These are phyloP conservation scores for Chaetophractus vellerosus DNA, from an alignment of 2,797 vertebrate genomes.

Conservation along the genomic window DNA sequence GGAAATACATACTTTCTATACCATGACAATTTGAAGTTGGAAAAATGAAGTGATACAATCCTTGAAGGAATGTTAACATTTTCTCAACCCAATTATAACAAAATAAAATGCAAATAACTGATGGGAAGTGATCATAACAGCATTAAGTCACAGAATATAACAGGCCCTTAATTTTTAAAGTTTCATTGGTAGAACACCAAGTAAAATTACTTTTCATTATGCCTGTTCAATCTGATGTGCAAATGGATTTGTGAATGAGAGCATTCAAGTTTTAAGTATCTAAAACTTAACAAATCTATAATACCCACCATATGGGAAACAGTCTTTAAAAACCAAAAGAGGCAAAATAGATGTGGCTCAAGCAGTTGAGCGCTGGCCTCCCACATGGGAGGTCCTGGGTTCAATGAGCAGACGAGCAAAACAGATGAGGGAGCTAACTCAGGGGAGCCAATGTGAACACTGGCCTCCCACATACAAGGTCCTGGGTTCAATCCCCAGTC, in stretches of 20 bases:
- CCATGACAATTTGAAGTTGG: neutral
- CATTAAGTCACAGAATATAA: constrained; percentile 17
- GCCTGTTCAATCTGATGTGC: constrained; percentile 2
- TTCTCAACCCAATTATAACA: neutral
- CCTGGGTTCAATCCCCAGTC: too few relatives aligned
- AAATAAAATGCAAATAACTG: neutral
- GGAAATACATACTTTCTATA: neutral
- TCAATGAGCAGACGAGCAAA: too few relatives aligned
- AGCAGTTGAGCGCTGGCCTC: too few relatives aligned
- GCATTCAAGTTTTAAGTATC: neutral
- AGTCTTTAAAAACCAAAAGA: neutral
- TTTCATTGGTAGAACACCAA: neutral
- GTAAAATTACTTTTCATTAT: constrained; percentile 1
- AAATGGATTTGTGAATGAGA: neutral
- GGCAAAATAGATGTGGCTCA: too few relatives aligned
- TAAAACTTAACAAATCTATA: neutral
- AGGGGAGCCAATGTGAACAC: too few relatives aligned
- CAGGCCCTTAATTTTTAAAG: neutral
- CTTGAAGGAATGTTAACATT: neutral
- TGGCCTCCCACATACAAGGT: too few relatives aligned
- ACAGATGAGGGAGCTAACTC: too few relatives aligned
- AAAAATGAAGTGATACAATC: neutral
- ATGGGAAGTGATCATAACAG: constrained; percentile 8
- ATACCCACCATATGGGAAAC: neutral
- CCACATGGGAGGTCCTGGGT: too few relatives aligned